Percentiles rank a stretch among this genome's conserved stretches.
Conservation (phyloP, 2,797 vertebrate species). For the Atherinosoma microstoma region DNA sequence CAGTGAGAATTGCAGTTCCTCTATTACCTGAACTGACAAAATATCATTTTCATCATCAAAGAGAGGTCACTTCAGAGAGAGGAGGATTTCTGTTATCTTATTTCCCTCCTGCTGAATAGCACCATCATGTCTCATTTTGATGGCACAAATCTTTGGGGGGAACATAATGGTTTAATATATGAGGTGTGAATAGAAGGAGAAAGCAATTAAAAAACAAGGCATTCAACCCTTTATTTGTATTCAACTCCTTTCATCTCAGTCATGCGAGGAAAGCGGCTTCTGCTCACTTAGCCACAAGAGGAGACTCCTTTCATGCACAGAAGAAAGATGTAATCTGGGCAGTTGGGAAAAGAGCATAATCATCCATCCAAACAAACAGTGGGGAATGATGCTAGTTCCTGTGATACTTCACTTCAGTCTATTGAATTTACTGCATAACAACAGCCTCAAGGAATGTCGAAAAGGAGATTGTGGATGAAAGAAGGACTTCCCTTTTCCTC, state of each 20-base stretch:
- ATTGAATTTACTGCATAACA: slow-evolving; percentile 30
- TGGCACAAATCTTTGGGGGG: slow-evolving; percentile 35
- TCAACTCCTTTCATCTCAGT: slow-evolving; percentile 60
- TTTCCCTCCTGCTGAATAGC: slow-evolving; percentile 32
- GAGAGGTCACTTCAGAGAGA: slow-evolving; percentile 15
- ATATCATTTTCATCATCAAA: slow-evolving; percentile 23
- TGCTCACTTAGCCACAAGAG: slow-evolving; percentile 55
- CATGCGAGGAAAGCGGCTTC: slow-evolving; percentile 56
- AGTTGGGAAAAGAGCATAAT: slow-evolving; percentile 44
- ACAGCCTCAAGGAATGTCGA: slow-evolving; percentile 26
- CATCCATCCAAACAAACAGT: slow-evolving; percentile 43
- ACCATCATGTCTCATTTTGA: slow-evolving; percentile 4
- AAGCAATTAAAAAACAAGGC: slow-evolving; percentile 9
- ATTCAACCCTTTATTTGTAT: slow-evolving; percentile 35
- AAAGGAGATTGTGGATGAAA: slow-evolving; percentile 18
- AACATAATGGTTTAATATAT: slow-evolving; percentile 15
- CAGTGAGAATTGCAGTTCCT: slow-evolving; percentile 24
- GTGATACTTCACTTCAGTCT: slow-evolving; percentile 14
- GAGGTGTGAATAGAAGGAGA: slow-evolving; percentile 11
- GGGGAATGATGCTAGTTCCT: slow-evolving; percentile 14
- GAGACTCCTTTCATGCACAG: slow-evolving; percentile 42
- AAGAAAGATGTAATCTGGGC: slow-evolving; percentile 57
- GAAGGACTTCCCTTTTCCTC: slow-evolving; percentile 41
- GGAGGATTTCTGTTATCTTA: slow-evolving; percentile 24
- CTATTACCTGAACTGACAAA: slow-evolving; percentile 26